Evolutionary conservation across 2,797 vertebrate species (phyloP), one percentile per base, ranked within the genome.

Genomic region (Epinephelus malabaricus): DNA sequence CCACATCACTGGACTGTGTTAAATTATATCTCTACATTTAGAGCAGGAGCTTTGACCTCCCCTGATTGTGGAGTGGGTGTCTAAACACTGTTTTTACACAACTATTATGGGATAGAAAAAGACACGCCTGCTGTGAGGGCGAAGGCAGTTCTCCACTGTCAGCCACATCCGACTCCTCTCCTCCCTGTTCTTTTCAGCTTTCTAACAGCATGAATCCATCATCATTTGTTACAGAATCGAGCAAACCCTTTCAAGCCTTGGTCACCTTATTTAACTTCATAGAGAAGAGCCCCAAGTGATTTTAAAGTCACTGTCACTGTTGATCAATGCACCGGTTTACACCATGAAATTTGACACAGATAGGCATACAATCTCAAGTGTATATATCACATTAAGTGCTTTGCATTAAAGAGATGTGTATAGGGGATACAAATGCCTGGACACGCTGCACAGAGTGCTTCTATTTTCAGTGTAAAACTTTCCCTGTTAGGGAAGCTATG

Each of bases 131-230:
- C 82, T 71, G 68, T 17, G 53, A 73, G 13, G 40, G 53, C 53
- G 34, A 30, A 2, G 49, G 65, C 73, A 62, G 47, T 65, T 70
- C 61, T 85, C 72, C 43, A 34, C 65, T 67, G 68, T 83, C 81
- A 87, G 67, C 65, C 64, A n/a, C 61, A 79, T 83, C 76, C 21
- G 43, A 53, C 45, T 58, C 40, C 61, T 67, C 75, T 76, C 56
- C 69, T 66, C 77, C 85, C 82, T 70, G 61, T 50, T 89, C 78
- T 79, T 74, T 78, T 91, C 83, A 74, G 82, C 60, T 80, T 69
- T 56, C 78, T 79, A 89, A 91, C 80, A 86, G 81, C 67, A 66
- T 34, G 79, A 85, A 94, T 94, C 89, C 75, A 89, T 92, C 88
- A 88, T 87, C 76, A 79, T 90, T 87, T 90, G 71, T 75, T 81